Conservation (phyloP, 1,140 invertebrate species). For the Macrobrachium rosenbergii region DNA sequence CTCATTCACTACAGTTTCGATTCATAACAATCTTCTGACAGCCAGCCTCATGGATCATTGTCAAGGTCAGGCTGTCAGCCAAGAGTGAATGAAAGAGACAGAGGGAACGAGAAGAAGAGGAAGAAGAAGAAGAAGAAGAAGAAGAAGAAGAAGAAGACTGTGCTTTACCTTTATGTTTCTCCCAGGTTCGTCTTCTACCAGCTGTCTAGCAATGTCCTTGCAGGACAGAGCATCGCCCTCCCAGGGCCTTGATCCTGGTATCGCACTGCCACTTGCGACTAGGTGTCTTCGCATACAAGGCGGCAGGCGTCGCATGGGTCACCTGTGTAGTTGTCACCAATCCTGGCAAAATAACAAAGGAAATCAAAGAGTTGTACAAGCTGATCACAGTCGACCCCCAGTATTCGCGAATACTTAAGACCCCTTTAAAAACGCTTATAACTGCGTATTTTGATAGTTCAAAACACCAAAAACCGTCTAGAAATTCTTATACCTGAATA, state of each 20-base stretch:
- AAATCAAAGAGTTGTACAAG: neutral
- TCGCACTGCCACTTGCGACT: slow-evolving; percentile 83
- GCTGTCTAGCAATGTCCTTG: slow-evolving; percentile 67
- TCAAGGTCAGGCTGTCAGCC: too few species aligned
- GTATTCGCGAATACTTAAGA: too few species aligned
- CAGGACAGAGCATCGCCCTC: slow-evolving; percentile 38
- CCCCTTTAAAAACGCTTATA: too few species aligned
- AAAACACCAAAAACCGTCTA: too few species aligned
- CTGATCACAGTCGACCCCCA: too few species aligned
- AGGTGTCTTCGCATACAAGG: slow-evolving; percentile 84
- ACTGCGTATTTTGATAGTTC: too few species aligned
- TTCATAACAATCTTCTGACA: slow-evolving; percentile 61
- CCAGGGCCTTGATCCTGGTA: slow-evolving; percentile 52
- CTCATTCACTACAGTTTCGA: slow-evolving; percentile 44
- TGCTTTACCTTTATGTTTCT: slow-evolving; percentile 41
- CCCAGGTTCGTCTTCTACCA: slow-evolving; percentile 67
- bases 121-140: too few species aligned
- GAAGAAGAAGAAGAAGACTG: too few species aligned
- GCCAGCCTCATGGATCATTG: neutral
- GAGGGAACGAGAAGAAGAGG: too few species aligned
- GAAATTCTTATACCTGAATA: too few species aligned
- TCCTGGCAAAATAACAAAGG: slow-evolving; percentile 72
- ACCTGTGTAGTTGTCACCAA: slow-evolving; percentile 92
- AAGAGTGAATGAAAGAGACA: too few species aligned
- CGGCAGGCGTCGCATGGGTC: slow-evolving; percentile 91